These are phyloP conservation scores for Fukomys damarensis DNA, from an alignment of 2,113 vertebrate genomes.

Conservation along the genomic window DNA sequence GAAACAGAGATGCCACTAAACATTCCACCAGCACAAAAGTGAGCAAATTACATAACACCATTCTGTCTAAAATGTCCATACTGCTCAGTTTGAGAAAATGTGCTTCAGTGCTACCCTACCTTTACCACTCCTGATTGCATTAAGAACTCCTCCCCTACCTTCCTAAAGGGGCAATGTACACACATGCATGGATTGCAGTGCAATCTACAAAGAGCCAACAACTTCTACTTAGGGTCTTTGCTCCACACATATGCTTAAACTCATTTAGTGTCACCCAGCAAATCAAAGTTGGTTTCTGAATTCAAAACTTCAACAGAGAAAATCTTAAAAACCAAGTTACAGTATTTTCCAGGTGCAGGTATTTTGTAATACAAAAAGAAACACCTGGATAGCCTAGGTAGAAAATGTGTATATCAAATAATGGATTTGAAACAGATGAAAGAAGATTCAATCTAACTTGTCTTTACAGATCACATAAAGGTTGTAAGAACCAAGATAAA, in stretches of 20 bases:
- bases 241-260: not conserved
- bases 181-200: not conserved
- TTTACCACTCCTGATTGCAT: not conserved
- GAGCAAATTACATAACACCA: not conserved
- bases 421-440: not conserved
- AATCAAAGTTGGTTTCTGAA: conserved; percentile 8
- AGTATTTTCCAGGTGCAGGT: conserved; percentile 30
- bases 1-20: not conserved
- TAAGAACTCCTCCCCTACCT: not conserved
- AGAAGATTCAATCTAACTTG: not conserved
- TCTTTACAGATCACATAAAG: not conserved
- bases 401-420: not conserved
- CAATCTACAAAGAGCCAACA: not conserved
- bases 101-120: not conserved
- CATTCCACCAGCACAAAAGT: not conserved
- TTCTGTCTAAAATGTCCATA: not conserved
- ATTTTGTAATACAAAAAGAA: not conserved
- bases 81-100: not conserved
- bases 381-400: not conserved
- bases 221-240: not conserved
- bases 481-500: not conserved
- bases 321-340: not conserved
- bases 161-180: not conserved
- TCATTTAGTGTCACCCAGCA: not conserved
- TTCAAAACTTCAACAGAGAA: not conserved